Evolutionary conservation across 1,140 invertebrate species (phyloP).

Genomic region (Trachelipus rathkii): DNA sequence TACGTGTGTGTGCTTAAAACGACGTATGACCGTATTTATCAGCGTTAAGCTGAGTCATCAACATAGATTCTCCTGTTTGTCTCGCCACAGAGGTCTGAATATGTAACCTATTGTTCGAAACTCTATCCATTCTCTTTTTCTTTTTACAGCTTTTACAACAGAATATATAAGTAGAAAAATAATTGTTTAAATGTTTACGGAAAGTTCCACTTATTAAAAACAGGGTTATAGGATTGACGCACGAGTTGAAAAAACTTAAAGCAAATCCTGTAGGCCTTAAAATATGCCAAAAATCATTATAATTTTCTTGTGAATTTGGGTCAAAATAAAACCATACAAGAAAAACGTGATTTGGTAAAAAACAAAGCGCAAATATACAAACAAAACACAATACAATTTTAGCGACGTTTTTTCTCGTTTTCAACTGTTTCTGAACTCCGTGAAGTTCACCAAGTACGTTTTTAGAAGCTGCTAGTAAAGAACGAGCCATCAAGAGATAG

Average conservation of each 20-base stretch:
- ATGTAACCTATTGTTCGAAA: not conserved
- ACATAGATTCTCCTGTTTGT: not conserved
- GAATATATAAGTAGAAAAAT: constrained; percentile 85
- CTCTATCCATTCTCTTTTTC: not conserved
- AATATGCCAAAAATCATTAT: constrained; percentile 79
- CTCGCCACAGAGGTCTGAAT: not conserved
- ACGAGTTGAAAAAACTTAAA: constrained; percentile 81
- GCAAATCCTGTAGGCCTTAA: constrained; percentile 80
- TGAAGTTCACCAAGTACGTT: constrained; percentile 59
- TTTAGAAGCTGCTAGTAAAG: constrained; percentile 75
- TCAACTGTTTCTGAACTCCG: constrained; percentile 57
- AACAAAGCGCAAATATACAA: constrained; percentile 82
- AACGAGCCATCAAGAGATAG: constrained; percentile 80
- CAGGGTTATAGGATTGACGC: constrained; percentile 84
- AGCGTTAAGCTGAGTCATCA: not conserved
- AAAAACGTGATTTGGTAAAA: constrained; percentile 77
- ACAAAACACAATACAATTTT: constrained; percentile 85
- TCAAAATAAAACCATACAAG: constrained; percentile 84
- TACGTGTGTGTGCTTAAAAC: no score
- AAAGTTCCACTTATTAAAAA: constrained; percentile 88
- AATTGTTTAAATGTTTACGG: constrained; percentile 58
- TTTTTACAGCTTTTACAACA: constrained; percentile 56
- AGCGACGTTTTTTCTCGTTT: constrained; percentile 81
- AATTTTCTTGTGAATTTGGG: constrained; percentile 64
- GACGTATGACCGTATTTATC: not conserved